A percentile compares a stretch with the other conserved stretches of the same genome.
Evolutionary conservation across 37 sponge, comb jelly and placozoan genomes (phyloP).

Genomic region (Halisarca cf. caerulea): DNA sequence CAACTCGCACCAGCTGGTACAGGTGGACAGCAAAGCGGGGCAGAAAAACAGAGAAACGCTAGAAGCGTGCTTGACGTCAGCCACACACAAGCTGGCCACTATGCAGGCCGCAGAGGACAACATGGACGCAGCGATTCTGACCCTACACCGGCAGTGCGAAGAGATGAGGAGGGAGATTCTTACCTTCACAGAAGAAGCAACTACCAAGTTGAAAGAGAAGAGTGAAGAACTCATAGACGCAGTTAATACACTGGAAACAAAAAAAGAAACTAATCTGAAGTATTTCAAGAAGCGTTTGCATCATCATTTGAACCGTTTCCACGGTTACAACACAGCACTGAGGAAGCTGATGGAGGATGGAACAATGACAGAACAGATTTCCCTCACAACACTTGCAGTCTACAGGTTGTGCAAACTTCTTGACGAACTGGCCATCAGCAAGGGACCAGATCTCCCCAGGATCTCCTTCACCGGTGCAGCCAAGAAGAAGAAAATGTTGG

Average conservation of each 20-base stretch:
- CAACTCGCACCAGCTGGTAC: neutral
- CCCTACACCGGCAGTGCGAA: neutral
- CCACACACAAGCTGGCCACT: neutral
- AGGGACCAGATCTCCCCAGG: no score
- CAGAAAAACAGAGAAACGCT: neutral
- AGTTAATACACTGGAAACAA: no score
- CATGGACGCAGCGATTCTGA: neutral
- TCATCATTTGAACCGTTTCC: no score
- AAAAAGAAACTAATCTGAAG: no score
- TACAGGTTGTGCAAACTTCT: neutral
- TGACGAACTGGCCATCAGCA: no score
- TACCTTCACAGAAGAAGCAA: no score
- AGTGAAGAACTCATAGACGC: no score
- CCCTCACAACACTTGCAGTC: neutral
- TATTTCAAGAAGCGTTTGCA: no score
- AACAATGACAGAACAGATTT: neutral
- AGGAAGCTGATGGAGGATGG: neutral
- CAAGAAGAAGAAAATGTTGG: no score
- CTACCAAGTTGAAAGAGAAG: no score
- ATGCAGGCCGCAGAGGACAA: neutral
- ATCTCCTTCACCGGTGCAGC: no score
- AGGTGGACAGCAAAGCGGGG: neutral
- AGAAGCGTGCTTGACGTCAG: neutral
- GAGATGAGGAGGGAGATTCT: neutral
- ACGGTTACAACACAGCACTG: no score